Evolutionary conservation across 2,113 vertebrate genomes (phyloP).

Genomic region (Eretmochelys imbricata): DNA sequence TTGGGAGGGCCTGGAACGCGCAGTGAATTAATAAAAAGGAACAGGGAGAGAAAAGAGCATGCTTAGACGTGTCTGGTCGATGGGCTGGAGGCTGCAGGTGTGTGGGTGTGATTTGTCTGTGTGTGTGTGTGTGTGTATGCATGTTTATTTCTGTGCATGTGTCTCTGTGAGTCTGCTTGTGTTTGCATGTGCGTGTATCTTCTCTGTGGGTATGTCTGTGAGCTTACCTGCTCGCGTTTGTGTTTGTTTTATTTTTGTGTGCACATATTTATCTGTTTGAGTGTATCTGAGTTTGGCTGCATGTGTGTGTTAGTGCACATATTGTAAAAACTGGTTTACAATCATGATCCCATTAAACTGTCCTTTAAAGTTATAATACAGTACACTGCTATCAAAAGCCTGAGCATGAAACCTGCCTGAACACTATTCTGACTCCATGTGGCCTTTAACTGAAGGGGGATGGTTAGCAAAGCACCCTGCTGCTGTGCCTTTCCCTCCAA

Average conservation of each 20-base stretch:
- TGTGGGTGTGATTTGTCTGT: not conserved
- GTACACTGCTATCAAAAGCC: not conserved
- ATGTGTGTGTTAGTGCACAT: not conserved
- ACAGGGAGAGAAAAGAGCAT: fast-evolving
- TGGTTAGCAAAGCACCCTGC: not conserved
- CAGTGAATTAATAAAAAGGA: not conserved
- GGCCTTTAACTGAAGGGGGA: not conserved
- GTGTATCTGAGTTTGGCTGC: not conserved
- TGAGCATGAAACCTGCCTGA: not conserved
- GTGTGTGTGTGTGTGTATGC: not conserved
- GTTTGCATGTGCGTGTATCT: not conserved
- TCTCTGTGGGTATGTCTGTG: not conserved
- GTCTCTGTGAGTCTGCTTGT: not conserved
- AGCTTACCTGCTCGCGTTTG: not conserved
- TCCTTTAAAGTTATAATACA: not conserved
- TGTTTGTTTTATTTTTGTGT: not conserved
- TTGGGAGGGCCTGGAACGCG: not conserved
- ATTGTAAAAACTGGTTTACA: not conserved
- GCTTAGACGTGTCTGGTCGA: not conserved
- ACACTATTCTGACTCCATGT: not conserved
- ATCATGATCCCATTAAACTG: not conserved
- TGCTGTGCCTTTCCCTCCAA: not conserved
- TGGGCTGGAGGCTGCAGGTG: fast-evolving
- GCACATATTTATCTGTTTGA: fast-evolving
- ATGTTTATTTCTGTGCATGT: not conserved